Evolutionary conservation across 2,113 vertebrate genomes (phyloP).

Genomic region (Opisthocomus hoazin): DNA sequence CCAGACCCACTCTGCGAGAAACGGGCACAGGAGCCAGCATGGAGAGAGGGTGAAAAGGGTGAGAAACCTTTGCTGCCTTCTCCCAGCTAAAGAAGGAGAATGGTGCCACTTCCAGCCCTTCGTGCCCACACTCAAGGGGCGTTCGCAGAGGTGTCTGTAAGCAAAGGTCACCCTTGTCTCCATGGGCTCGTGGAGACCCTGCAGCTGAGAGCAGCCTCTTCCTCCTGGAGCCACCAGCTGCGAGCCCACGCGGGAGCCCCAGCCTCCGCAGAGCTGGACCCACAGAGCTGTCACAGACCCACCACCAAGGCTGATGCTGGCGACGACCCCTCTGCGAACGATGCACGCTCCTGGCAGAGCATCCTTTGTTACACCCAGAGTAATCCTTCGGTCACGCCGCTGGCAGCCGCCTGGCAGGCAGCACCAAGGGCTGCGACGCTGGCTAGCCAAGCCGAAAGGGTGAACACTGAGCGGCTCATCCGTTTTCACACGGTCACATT

Average conservation of each 20-base stretch:
- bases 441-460: neutral
- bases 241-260: rapidly evolving
- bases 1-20: neutral
- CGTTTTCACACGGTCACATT: neutral
- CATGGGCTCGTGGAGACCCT: rapidly evolving
- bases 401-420: neutral
- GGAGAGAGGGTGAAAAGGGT: neutral
- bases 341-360: too few relatives aligned
- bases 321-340: rapidly evolving
- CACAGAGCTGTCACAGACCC: too few relatives aligned
- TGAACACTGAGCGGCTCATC: neutral
- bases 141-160: neutral
- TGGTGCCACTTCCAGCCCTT: neutral
- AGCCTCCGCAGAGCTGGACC: neutral
- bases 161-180: neutral
- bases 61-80: neutral
- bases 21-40: neutral
- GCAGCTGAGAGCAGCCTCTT: neutral
- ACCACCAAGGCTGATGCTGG: rapidly evolving
- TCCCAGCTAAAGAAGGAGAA: neutral
- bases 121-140: rapidly evolving
- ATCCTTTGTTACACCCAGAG: too few relatives aligned
- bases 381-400: rapidly evolving
- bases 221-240: neutral
- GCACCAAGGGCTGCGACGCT: neutral